These are phyloP conservation scores for Agonopterix heracliana DNA, from an alignment of 2,888 invertebrate species.

Conservation along the genomic window DNA sequence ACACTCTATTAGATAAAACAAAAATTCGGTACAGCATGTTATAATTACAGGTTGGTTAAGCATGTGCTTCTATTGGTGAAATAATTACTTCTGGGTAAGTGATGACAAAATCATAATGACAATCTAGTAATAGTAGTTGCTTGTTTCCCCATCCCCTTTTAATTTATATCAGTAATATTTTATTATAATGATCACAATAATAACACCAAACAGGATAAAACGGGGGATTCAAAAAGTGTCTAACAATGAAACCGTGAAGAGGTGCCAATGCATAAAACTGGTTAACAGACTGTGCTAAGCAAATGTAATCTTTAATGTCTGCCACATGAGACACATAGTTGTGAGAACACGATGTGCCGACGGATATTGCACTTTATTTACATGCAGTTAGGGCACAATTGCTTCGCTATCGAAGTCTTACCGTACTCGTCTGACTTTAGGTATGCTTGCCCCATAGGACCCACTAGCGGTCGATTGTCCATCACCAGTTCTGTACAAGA, in stretches of 20 bases:
- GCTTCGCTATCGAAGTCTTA: conserved; percentile 70
- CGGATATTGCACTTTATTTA: conserved; percentile 49
- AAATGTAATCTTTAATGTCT: conserved; percentile 33
- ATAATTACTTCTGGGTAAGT: too few relatives aligned
- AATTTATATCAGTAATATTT: too few relatives aligned
- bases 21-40: too few relatives aligned
- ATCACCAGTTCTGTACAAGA: conserved; percentile 79
- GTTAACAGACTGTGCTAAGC: conserved; percentile 23
- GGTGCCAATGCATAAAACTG: conserved; percentile 24
- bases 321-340: conserved; percentile 51
- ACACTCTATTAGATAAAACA: too few relatives aligned
- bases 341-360: conserved; percentile 7
- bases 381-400: conserved; percentile 66
- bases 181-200: too few relatives aligned
- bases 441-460: conserved; percentile 88
- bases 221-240: background rate
- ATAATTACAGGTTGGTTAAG: background rate
- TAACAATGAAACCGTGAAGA: conserved; percentile 14
- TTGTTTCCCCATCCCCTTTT: too few relatives aligned
- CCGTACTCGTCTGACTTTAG: conserved; percentile 89
- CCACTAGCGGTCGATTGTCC: conserved; percentile 86
- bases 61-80: background rate
- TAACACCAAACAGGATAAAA: background rate
- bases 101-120: too few relatives aligned
- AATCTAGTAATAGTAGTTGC: too few relatives aligned